A percentile compares a stretch with the other conserved stretches of the same genome.
Evolutionary conservation across 2,797 vertebrate genomes (phyloP).

Genomic region (Peromyscus nudipes): DNA sequence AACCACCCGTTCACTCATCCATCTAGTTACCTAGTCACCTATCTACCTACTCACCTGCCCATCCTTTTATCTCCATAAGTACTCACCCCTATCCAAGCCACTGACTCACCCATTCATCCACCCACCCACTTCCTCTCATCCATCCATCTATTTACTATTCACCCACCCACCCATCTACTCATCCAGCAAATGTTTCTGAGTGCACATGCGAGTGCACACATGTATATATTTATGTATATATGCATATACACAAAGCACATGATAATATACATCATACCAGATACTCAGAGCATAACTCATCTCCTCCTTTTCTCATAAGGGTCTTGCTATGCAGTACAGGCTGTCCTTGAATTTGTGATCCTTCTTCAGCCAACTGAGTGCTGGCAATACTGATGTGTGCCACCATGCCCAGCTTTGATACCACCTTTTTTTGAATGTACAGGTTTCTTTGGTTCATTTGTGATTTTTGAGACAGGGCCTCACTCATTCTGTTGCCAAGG

Average conservation of each 20-base stretch:
- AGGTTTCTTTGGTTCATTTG: background rate
- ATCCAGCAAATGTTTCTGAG: background rate
- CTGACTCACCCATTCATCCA: background rate
- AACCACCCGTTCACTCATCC: too few species aligned
- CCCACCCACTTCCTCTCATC: background rate
- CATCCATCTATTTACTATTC: too few species aligned
- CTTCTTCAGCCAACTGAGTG: background rate
- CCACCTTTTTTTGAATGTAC: background rate
- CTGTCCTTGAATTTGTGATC: background rate
- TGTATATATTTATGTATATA: too few species aligned
- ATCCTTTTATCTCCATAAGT: background rate
- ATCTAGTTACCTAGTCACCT: background rate
- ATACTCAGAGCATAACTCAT: background rate
- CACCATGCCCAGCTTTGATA: background rate
- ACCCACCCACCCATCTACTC: background rate
- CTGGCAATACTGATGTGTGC: background rate
- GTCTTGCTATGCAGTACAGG: background rate
- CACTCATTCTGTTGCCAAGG: background rate
- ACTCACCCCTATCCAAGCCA: background rate
- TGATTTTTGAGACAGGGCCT: background rate
- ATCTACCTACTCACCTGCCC: background rate
- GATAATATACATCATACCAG: background rate
- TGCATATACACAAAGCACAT: background rate
- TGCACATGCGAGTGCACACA: accelerated
- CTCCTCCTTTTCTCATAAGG: background rate